A percentile compares a stretch with the other conserved stretches of the same genome.
phyloP scores from a whole-genome alignment of 2,888 invertebrate genomes.

The Salpingus planirostris region DNA sequence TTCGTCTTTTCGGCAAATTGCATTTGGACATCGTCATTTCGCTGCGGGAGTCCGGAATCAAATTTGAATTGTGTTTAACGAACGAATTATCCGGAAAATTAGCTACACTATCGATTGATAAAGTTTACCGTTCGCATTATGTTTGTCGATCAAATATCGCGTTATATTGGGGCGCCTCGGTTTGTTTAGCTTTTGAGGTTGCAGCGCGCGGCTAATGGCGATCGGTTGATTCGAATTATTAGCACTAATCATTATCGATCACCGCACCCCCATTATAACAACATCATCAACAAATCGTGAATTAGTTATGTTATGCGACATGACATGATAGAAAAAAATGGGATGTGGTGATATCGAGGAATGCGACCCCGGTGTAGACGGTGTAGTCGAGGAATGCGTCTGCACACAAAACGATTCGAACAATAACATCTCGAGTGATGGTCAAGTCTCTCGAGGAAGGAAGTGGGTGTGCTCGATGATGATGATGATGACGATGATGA shows the following conservation, averaged over 20 bases:
- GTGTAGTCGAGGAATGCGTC: slow-evolving; percentile 2
- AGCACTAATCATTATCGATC: slow-evolving; percentile 15
- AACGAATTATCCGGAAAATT: slow-evolving; percentile 33
- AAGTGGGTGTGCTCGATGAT: slow-evolving; percentile 20
- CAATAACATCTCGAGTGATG: slow-evolving; percentile 11
- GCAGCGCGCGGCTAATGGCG: slow-evolving; percentile 18
- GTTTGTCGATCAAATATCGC: slow-evolving; percentile 30
- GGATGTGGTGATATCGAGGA: no score
- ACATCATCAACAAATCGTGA: not conserved
- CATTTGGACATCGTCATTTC: no score
- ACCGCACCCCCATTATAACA: not conserved
- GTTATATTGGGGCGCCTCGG: slow-evolving; percentile 18
- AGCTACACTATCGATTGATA: slow-evolving; percentile 30
- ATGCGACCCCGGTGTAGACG: no score
- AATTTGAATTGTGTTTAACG: slow-evolving; percentile 28
- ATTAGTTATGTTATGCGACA: not conserved
- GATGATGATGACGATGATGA: no score
- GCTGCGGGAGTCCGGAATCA: slow-evolving; percentile 22
- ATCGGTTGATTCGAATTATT: slow-evolving; percentile 23
- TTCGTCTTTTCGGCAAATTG: no score
- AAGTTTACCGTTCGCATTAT: slow-evolving; percentile 29
- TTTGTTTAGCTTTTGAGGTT: slow-evolving; percentile 28
- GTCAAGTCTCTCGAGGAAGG: slow-evolving; percentile 15
- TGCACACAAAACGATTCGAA: slow-evolving; percentile 6
- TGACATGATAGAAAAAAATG: not conserved